Conservation (phyloP, 1,140 invertebrate genomes). For the Paracyclopina nana region DNA sequence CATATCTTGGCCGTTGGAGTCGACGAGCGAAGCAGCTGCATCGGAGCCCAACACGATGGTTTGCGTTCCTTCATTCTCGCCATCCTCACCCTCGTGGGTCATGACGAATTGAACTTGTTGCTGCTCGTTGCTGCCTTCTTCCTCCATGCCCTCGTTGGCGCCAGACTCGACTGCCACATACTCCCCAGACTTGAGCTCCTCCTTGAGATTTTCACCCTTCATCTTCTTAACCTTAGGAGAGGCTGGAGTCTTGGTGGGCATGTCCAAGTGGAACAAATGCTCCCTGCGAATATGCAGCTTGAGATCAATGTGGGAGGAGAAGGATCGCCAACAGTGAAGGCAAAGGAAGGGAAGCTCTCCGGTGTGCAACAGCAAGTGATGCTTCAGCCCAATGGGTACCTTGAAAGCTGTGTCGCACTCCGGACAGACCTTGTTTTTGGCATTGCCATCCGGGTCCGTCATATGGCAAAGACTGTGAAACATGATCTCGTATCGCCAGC, state of each 20-base stretch:
- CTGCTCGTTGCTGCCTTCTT: too few relatives aligned
- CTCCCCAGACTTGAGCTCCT: not conserved
- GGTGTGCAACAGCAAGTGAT: conserved; percentile 12
- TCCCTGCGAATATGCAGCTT: conserved; percentile 11
- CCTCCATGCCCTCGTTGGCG: too few relatives aligned
- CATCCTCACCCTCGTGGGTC: not conserved
- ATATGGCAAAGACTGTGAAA: conserved; percentile 14
- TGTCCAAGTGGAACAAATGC: not conserved
- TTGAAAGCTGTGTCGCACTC: conserved; percentile 14
- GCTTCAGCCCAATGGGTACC: conserved; percentile 14
- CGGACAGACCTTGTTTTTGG: conserved; percentile 10
- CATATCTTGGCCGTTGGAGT: conserved; percentile 2
- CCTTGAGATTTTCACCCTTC: not conserved
- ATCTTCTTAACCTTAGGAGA: not conserved
- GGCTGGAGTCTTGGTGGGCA: not conserved
- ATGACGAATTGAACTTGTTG: not conserved
- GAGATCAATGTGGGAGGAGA: conserved; percentile 11
- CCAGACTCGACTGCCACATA: not conserved
- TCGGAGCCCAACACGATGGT: not conserved
- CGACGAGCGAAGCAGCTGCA: not conserved
- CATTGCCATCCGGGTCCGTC: conserved; percentile 6
- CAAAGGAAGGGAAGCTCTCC: conserved; percentile 10
- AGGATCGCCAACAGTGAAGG: conserved; percentile 13
- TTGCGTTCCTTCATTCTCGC: not conserved
- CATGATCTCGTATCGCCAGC: conserved; percentile 14